A percentile compares a stretch with the other conserved stretches of the same genome.
Evolutionary conservation across 2,888 invertebrate genomes (phyloP).

Genomic region (Chrysina gloriosa): DNA sequence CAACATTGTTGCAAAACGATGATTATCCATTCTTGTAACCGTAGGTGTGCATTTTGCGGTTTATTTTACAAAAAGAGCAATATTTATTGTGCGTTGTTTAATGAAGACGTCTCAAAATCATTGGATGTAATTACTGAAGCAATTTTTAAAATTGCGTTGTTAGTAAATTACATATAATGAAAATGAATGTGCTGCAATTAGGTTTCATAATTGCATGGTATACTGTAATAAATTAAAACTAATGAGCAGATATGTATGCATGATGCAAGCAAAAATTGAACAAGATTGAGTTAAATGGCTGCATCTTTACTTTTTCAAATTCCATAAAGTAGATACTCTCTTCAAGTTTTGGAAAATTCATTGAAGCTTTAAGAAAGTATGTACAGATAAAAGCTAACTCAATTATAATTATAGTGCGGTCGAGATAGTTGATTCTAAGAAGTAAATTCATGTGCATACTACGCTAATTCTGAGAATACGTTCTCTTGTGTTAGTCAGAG

Average conservation of each 20-base stretch:
- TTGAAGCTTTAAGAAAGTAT: no score
- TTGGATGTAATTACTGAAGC: background rate
- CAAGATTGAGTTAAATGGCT: conserved; percentile 14
- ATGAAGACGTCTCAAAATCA: conserved; percentile 23
- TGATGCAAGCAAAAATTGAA: background rate
- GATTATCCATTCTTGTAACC: conserved; percentile 48
- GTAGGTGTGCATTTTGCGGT: conserved; percentile 5
- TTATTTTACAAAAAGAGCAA: conserved; percentile 1
- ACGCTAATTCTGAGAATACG: no score
- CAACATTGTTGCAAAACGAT: conserved; percentile 53
- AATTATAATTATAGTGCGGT: no score
- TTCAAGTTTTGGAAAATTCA: no score
- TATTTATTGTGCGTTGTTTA: conserved; percentile 27
- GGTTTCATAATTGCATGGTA: background rate
- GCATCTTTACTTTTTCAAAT: no score
- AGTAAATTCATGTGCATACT: no score
- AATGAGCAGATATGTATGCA: background rate
- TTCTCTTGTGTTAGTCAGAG: no score
- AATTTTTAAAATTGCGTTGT: background rate
- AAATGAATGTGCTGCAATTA: background rate
- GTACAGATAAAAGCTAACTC: no score
- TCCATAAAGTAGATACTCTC: no score
- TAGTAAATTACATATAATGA: conserved; percentile 6
- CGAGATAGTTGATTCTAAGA: no score
- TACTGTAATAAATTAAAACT: conserved; percentile 9